A percentile compares a stretch with the other conserved stretches of the same genome.
These are phyloP conservation scores for Pandion haliaetus DNA, from an alignment of 2,113 vertebrate species.

Conservation along the genomic window DNA sequence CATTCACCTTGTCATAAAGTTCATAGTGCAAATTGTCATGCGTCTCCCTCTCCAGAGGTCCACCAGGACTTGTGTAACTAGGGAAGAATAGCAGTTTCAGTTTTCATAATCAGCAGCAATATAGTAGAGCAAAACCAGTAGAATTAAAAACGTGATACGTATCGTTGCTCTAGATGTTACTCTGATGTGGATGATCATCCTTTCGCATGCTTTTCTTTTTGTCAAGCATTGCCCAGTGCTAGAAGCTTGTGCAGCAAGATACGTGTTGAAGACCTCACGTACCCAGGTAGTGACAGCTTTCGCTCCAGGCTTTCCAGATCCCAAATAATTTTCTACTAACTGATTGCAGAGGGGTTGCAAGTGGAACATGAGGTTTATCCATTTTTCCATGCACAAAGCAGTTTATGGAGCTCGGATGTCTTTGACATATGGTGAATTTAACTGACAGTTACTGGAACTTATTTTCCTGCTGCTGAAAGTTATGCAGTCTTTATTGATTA, in stretches of 20 bases:
- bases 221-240: background rate
- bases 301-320: background rate
- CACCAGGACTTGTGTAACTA: background rate
- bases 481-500: background rate
- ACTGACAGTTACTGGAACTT: background rate
- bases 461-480: background rate
- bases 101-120: background rate
- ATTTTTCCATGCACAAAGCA: background rate
- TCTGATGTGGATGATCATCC: background rate
- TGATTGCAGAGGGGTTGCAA: background rate
- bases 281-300: background rate
- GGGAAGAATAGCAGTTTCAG: background rate
- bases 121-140: background rate
- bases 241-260: background rate
- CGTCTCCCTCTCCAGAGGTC: background rate
- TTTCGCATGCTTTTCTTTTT: background rate
- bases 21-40: background rate
- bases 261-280: rapidly evolving
- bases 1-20: background rate
- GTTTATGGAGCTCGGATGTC: background rate
- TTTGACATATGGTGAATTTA: background rate
- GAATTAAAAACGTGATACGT: background rate
- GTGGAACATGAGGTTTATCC: background rate
- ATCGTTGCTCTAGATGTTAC: background rate
- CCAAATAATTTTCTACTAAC: background rate